phyloP scores from a whole-genome alignment of 2,113 vertebrate genomes.

The Etheostoma cragini region DNA sequence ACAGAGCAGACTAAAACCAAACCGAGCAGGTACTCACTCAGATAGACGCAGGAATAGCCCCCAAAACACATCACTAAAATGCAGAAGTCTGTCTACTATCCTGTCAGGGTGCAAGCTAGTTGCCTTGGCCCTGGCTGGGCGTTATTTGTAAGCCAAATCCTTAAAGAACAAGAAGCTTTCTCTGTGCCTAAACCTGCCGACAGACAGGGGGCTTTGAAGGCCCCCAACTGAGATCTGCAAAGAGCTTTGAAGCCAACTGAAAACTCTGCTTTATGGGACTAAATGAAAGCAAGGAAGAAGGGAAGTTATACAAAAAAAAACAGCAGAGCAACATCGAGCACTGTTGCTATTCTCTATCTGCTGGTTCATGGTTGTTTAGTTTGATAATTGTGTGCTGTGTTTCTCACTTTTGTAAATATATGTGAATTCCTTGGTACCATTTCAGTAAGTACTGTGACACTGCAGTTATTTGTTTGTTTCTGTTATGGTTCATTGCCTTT shows the following conservation, averaged over 20 bases:
- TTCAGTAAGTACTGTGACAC: constrained; percentile 3
- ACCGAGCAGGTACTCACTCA: constrained; percentile 73
- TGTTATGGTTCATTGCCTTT: background rate
- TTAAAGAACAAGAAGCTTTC: constrained; percentile 87
- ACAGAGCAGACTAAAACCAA: constrained; percentile 46
- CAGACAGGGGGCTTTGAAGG: constrained; percentile 87
- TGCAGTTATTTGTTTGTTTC: constrained; percentile 17
- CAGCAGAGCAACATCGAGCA: constrained; percentile 61
- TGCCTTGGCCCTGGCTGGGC: constrained; percentile 79
- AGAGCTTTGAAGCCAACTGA: constrained; percentile 85
- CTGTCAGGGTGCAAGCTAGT: constrained; percentile 74
- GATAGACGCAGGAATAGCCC: constrained; percentile 60
- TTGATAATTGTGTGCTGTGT: constrained; percentile 29
- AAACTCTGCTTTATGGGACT: constrained; percentile 80
- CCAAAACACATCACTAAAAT: constrained; percentile 69
- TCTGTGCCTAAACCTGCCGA: constrained; percentile 87
- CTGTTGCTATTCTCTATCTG: constrained; percentile 55
- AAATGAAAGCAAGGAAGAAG: constrained; percentile 75
- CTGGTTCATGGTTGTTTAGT: constrained; percentile 27
- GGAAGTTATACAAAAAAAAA: constrained; percentile 62
- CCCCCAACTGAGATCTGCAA: constrained; percentile 86
- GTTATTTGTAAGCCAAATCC: constrained; percentile 87
- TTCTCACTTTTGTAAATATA: constrained; percentile 14
- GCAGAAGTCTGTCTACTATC: constrained; percentile 62
- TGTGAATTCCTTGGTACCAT: background rate